Percentiles rank a stretch among this genome's conserved stretches.
Conservation (phyloP, 2,113 vertebrate genomes). For the Carassius auratus region DNA sequence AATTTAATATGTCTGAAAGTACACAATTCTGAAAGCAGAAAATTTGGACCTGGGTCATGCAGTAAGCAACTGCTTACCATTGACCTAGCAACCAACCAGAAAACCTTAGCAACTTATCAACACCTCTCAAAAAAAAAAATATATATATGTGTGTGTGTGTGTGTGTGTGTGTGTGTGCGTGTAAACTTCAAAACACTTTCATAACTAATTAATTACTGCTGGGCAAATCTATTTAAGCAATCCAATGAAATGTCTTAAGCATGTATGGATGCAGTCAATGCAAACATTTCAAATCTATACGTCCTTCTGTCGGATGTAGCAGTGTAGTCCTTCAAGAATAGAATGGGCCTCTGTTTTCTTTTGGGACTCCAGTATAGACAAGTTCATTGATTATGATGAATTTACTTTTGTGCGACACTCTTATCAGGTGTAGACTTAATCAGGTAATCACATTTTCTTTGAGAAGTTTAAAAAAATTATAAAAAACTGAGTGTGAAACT, state of each 20-base stretch:
- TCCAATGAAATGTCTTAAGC: not conserved
- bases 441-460: not conserved
- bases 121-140: not conserved
- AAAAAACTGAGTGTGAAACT: not conserved
- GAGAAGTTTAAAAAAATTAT: not conserved
- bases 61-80: not conserved
- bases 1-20: too few relatives aligned
- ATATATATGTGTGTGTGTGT: too few relatives aligned
- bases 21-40: not conserved
- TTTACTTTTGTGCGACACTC: not conserved
- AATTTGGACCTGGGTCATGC: not conserved
- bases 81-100: not conserved
- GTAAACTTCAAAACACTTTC: not conserved
- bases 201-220: not conserved
- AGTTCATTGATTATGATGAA: not conserved
- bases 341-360: not conserved
- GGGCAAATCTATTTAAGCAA: not conserved
- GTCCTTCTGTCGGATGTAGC: not conserved
- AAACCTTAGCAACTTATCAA: not conserved
- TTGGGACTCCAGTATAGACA: not conserved
- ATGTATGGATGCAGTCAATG: not conserved
- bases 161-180: too few relatives aligned
- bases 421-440: not conserved
- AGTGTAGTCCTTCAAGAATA: not conserved
- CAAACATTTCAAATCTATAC: not conserved